Base-by-base conservation (phyloP, 92 coral and sea anemone species). In the Paramuricea clavata region DNA sequence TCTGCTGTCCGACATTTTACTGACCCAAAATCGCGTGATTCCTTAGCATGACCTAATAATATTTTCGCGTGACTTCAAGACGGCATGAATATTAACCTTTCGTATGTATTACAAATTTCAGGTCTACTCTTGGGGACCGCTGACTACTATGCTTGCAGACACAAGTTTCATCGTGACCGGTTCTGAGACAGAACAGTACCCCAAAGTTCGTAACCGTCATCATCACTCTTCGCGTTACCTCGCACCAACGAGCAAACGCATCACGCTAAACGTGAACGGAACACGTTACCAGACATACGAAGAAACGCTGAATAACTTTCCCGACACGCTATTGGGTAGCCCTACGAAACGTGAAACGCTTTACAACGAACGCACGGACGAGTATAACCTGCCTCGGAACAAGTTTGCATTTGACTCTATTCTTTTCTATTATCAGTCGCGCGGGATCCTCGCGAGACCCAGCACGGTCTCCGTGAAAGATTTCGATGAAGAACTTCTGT, bases 271-370 rank as follows among this genome's bases (percentile, higher is more conserved):
- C 75, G 94, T 95, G 88, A 95, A 94, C 93, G 98, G 98, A 76
- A 89, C 90, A 92, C 98, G 98, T 9, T 95, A 87, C 54, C 95
- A 95, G 71, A 95, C 98, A 12, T 94, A 95, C 65, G 98, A 95
- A 44, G 98, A 94, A 80, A 95, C 98, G 1, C 86, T 95, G 62
- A 89, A 83, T 28, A 94, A 82, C 60, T 95, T 92, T 62, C 98
- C 98, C 6, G 91, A 95, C 54, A 94, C 98, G 15, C 69, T 95
- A 25, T 78, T 95, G 49, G 98, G 98, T 23, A 92, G 89, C 21
- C 92, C 93, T 5, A 79, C 70, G 69, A 89, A 83, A 31, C 90
- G 98, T 19, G 78, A 84, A 76, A 28, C 77, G 26, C 92, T 80
- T 70, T 95, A 87, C 76, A 93, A 94, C 90, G 33, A 91, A 9